A percentile compares a stretch with the other conserved stretches of the same genome.
These are phyloP conservation scores for Scelioninae gen. 1 DNA, from an alignment of 2,888 invertebrate genomes.

Conservation along the genomic window DNA sequence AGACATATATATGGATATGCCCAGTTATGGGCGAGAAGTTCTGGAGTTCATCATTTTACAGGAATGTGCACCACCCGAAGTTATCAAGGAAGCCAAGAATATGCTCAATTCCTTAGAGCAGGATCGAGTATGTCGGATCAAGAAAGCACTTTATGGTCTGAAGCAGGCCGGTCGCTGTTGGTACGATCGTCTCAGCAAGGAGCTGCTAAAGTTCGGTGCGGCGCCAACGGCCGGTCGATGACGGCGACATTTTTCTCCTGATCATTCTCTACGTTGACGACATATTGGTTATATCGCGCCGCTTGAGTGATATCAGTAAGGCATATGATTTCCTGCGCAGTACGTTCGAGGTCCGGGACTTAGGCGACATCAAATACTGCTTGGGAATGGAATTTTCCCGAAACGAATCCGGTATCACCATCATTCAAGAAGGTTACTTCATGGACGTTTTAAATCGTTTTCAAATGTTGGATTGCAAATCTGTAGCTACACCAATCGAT, in stretches of 20 bases:
- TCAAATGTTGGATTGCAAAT: conserved; percentile 23
- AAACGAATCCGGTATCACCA: neutral
- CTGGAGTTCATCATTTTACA: conserved; percentile 15
- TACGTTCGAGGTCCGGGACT: conserved; percentile 70
- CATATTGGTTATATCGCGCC: conserved; percentile 57
- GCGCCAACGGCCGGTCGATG: neutral
- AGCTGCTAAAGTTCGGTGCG: conserved; percentile 6
- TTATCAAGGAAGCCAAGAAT: conserved; percentile 1
- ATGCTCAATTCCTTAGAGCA: conserved; percentile 6
- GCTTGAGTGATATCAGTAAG: conserved; percentile 49
- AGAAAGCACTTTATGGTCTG: neutral
- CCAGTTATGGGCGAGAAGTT: neutral
- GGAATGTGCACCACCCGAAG: conserved; percentile 1
- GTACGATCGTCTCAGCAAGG: conserved; percentile 23
- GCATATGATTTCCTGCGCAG: conserved; percentile 53
- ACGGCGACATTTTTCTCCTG: conserved; percentile 23
- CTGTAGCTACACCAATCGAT: conserved; percentile 13
- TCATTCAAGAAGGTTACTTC: conserved; percentile 6
- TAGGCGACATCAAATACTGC: conserved; percentile 69
- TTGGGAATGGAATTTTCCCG: conserved; percentile 72
- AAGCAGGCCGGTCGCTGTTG: no score
- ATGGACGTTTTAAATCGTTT: conserved; percentile 21
- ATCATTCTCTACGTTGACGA: conserved; percentile 75
- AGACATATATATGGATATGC: no score
- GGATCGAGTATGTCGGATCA: conserved; percentile 29